phyloP scores from a whole-genome alignment of 37 sponge, comb jelly and placozoan species.

The Theonella swinhoei region DNA sequence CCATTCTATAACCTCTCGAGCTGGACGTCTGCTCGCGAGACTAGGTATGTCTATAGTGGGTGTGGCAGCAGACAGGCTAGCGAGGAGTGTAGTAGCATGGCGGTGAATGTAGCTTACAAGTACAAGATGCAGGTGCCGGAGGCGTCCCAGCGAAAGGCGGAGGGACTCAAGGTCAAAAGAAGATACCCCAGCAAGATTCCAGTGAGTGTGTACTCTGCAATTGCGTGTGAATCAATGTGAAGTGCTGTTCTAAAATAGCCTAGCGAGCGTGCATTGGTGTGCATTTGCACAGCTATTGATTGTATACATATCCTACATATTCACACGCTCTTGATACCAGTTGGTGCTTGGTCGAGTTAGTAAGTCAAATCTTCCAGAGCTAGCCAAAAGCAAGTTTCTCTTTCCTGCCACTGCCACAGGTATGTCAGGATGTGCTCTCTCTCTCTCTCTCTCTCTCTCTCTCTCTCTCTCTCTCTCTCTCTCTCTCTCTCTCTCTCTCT shows the following conservation, averaged over 20 bases:
- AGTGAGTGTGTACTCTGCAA: conserved; percentile 11
- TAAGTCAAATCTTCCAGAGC: conserved; percentile 57
- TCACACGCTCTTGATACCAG: conserved; percentile 8
- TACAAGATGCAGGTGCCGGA: conserved; percentile 61
- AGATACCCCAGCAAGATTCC: conserved; percentile 59
- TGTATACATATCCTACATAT: neutral
- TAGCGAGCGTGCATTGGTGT: conserved; percentile 3
- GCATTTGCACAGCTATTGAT: too few relatives aligned
- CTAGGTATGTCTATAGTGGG: too few relatives aligned
- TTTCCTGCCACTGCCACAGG: conserved; percentile 61
- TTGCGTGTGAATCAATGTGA: too few relatives aligned
- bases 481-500: conserved; percentile 24
- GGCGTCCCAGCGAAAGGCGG: conserved; percentile 25
- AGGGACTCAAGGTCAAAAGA: conserved; percentile 47
- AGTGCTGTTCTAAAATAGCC: too few relatives aligned
- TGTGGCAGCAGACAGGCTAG: too few relatives aligned
- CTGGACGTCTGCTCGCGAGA: too few relatives aligned
- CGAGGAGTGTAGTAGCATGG: too few relatives aligned
- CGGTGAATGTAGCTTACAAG: conserved; percentile 53
- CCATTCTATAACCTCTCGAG: too few relatives aligned
- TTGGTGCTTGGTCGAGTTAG: conserved; percentile 53
- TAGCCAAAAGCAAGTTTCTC: conserved; percentile 57
- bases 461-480: conserved; percentile 27
- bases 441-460: conserved; percentile 3
- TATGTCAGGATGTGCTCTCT: neutral